A percentile compares a stretch with the other conserved stretches of the same genome.
phyloP scores from a whole-genome alignment of 2,888 invertebrate genomes.

The Rhaphigaster nebulosa region DNA sequence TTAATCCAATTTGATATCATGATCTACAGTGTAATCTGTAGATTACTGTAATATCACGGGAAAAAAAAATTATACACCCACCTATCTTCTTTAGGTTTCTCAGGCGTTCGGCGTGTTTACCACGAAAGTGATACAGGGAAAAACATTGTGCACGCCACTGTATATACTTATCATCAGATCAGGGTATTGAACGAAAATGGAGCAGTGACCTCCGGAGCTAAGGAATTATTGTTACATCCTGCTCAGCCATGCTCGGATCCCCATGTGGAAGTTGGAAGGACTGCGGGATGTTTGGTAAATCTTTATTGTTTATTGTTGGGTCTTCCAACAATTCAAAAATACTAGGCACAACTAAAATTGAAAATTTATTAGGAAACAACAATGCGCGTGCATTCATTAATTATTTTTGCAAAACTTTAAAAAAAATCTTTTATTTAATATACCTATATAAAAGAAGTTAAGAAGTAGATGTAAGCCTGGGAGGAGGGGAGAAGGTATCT shows the following conservation, averaged over 20 bases:
- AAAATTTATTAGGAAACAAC: no score
- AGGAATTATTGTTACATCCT: conserved; percentile 8
- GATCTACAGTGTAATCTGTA: no score
- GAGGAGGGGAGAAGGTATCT: no score
- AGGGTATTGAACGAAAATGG: conserved; percentile 8
- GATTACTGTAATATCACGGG: no score
- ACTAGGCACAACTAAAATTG: no score
- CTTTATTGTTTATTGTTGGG: neutral
- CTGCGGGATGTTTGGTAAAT: neutral
- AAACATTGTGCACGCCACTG: neutral
- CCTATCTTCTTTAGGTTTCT: neutral
- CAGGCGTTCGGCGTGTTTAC: neutral
- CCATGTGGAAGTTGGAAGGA: neutral
- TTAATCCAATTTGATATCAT: no score
- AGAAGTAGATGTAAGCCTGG: no score
- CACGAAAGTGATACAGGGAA: neutral
- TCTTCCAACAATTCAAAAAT: no score
- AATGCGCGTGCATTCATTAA: no score
- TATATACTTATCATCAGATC: neutral
- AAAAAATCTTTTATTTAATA: no score
- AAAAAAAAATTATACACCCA: neutral
- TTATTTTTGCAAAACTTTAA: no score
- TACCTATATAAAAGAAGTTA: no score
- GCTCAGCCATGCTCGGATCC: neutral
- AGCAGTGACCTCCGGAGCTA: neutral